Conservation (phyloP, 2,888 invertebrate genomes). For the Melieria crassipennis region DNA sequence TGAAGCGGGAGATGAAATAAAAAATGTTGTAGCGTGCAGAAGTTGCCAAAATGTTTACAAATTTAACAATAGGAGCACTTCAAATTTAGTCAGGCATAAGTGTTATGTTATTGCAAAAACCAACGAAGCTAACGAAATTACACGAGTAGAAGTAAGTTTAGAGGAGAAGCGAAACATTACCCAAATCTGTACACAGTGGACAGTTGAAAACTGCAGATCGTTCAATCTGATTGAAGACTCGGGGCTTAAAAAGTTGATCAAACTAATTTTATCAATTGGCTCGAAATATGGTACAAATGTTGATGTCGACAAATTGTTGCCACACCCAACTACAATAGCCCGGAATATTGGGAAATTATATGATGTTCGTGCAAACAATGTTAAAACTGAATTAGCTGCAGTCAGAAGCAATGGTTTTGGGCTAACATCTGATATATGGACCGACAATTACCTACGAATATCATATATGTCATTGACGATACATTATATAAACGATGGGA, state of each 20-base stretch:
- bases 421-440: conserved; percentile 37
- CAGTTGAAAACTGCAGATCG: conserved; percentile 34
- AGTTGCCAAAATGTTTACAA: conserved; percentile 28
- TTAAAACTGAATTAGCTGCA: conserved; percentile 31
- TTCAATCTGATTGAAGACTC: conserved; percentile 36
- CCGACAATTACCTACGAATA: conserved; percentile 30
- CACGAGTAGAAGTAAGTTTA: conserved; percentile 26
- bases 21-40: conserved; percentile 28
- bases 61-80: conserved; percentile 18
- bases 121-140: not conserved
- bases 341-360: conserved; percentile 27
- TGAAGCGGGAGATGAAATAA: conserved; percentile 20
- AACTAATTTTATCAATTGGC: conserved; percentile 31
- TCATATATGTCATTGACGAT: conserved; percentile 36
- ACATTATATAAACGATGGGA: not conserved
- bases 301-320: conserved; percentile 30
- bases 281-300: conserved; percentile 37
- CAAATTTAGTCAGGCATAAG: conserved; percentile 33
- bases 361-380: conserved; percentile 13
- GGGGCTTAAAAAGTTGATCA: conserved; percentile 32
- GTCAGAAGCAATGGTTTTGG: conserved; percentile 35
- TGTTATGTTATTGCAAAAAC: conserved; percentile 15
- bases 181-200: conserved; percentile 36
- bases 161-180: conserved; percentile 27
- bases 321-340: conserved; percentile 37